Conservation (phyloP, 2,888 invertebrate species). For the Limnephilus auricula region DNA sequence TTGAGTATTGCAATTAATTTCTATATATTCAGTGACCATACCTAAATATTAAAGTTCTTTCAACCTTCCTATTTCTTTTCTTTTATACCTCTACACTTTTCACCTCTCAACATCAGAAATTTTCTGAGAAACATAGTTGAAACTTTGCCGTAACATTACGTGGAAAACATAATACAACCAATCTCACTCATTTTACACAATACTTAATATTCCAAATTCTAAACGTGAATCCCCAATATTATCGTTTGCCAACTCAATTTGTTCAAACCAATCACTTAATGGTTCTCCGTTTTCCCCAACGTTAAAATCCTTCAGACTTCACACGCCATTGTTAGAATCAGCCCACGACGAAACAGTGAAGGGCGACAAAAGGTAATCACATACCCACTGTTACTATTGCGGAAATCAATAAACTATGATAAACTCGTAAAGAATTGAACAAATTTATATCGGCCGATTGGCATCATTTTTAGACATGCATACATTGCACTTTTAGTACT, state of each 20-base stretch:
- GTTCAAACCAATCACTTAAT: neutral
- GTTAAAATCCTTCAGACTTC: neutral
- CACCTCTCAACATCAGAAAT: neutral
- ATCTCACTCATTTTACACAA: neutral
- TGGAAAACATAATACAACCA: neutral
- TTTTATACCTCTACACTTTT: neutral
- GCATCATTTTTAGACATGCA: slow-evolving; percentile 27
- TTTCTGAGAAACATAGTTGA: neutral
- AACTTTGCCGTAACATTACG: neutral
- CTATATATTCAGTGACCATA: neutral
- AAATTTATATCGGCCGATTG: neutral
- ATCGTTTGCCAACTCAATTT: neutral
- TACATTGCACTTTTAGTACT: neutral
- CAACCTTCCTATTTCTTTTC: neutral
- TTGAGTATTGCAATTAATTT: neutral
- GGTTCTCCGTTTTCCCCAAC: neutral
- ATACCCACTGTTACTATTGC: neutral
- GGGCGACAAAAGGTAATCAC: neutral
- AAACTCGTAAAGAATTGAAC: neutral
- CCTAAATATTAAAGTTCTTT: neutral
- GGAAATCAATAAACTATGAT: neutral
- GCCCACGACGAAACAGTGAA: neutral
- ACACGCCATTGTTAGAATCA: neutral
- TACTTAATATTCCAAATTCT: neutral
- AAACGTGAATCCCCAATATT: neutral